phyloP scores from a whole-genome alignment of 2,113 vertebrate species.

The Manacus vitellinus region DNA sequence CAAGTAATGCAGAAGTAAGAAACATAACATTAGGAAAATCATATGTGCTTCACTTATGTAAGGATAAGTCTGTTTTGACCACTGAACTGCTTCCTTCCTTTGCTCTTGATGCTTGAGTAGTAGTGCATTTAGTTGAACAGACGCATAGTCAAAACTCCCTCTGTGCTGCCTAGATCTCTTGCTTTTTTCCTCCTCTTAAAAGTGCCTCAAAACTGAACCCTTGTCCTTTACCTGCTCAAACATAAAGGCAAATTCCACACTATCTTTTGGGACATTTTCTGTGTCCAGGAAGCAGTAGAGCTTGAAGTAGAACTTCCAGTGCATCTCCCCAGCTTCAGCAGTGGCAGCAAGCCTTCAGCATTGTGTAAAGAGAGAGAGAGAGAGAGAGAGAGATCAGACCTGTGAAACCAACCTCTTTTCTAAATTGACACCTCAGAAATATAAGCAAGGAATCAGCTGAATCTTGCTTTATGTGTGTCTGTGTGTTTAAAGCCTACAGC shows the following conservation, averaged over 20 bases:
- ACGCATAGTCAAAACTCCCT: neutral
- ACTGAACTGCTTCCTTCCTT: neutral
- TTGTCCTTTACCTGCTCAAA: constrained; percentile 90
- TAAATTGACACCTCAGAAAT: neutral
- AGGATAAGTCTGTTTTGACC: neutral
- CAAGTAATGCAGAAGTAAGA: neutral
- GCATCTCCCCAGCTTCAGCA: constrained; percentile 75
- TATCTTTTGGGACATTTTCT: constrained; percentile 88
- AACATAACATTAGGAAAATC: neutral
- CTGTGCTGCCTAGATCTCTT: neutral
- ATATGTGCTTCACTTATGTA: neutral
- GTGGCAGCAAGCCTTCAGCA: constrained; percentile 77
- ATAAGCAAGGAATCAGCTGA: neutral
- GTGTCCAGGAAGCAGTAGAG: constrained; percentile 98
- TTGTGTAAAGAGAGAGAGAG: neutral
- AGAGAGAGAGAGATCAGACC: neutral
- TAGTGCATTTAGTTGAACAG: neutral
- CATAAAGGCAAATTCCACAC: constrained; percentile 98
- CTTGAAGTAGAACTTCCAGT: constrained; percentile 98
- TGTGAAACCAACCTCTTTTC: neutral
- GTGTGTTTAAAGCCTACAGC: neutral
- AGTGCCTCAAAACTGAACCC: neutral
- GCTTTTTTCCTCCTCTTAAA: neutral
- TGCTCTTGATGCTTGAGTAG: neutral
- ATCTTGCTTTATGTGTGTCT: neutral